Evolutionary conservation across 2,888 invertebrate genomes (phyloP), one percentile per base, ranked within the genome.

Genomic region (Portevinia maculata): DNA sequence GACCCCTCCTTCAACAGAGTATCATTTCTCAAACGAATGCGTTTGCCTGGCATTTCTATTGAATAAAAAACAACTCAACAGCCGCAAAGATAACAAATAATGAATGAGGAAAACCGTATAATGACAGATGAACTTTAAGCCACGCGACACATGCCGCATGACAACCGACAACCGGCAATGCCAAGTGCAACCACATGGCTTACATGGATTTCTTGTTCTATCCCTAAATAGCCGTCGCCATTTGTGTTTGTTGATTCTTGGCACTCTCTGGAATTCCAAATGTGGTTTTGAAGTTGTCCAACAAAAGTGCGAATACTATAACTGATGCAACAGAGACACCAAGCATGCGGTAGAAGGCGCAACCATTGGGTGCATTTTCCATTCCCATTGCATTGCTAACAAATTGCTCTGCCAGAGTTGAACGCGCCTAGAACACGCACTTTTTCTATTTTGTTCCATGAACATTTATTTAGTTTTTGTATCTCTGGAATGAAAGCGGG

Each of bases 111-210:
- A 67, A 79, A 79, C 55, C 46, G 28, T 69, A 67, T 79, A 67
- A 79, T 79, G 75, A 79, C 67, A 79, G 69, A 69, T 75, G 79
- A 79, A 79, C 75, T 79, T 75, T 67, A 46, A 50, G 67, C 75
- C 57, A 79, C 69, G 71, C 65, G 57, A 50, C 46, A 62, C 32
- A 15, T 17, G 19, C 17, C 65, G 24, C n/a, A 32, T 4, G 15
- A 13, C 6, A 21, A 5, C 30, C 55, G 60, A 62, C 62, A 62
- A 37, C 32, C 62, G 71, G 37, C 55, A 46, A 46, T 52, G 37
- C 37, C 52, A 55, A 19, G 17, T 15, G n/a, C 17, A 44, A 19
- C 28, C 30, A 74, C 74, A 74, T 65, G 57, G 13, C 30, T 21
- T 65, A 21, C 15, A 73, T 30, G 65, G 30, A 30, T 34, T 50